These are phyloP conservation scores for Sorex araneus DNA, from an alignment of 2,113 vertebrate genomes.

Conservation along the genomic window DNA sequence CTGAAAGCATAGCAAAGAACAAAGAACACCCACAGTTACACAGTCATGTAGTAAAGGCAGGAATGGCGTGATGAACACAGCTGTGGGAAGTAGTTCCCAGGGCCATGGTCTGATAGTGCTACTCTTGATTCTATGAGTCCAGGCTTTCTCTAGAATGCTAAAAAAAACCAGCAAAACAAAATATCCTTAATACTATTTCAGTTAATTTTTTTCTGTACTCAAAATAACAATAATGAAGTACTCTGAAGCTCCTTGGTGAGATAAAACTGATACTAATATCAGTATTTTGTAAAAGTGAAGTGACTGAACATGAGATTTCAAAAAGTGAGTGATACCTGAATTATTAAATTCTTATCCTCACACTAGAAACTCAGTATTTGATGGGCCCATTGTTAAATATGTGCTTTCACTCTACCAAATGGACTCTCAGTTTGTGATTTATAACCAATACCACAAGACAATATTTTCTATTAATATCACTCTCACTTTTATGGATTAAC, in stretches of 20 bases:
- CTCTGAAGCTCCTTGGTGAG: background rate
- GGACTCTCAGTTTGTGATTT: background rate
- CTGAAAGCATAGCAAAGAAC: background rate
- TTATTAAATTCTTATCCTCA: background rate
- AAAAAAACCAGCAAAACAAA: too few species aligned
- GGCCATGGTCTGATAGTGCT: too few species aligned
- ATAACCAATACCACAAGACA: background rate
- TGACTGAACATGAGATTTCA: background rate
- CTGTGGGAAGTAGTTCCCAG: background rate
- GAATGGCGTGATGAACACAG: background rate
- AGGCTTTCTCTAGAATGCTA: too few species aligned
- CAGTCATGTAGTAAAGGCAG: background rate
- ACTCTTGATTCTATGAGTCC: too few species aligned
- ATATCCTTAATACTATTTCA: too few species aligned
- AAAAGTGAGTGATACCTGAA: background rate
- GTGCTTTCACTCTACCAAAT: background rate
- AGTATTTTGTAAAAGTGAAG: background rate
- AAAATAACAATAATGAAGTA: background rate
- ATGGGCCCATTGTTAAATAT: background rate
- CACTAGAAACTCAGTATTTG: background rate
- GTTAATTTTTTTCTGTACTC: background rate
- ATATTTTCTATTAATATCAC: background rate
- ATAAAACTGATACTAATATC: background rate
- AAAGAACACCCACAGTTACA: background rate
- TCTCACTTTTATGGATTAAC: background rate